Evolutionary conservation across 2,113 vertebrate species (phyloP).

Genomic region (Pteropus alecto): DNA sequence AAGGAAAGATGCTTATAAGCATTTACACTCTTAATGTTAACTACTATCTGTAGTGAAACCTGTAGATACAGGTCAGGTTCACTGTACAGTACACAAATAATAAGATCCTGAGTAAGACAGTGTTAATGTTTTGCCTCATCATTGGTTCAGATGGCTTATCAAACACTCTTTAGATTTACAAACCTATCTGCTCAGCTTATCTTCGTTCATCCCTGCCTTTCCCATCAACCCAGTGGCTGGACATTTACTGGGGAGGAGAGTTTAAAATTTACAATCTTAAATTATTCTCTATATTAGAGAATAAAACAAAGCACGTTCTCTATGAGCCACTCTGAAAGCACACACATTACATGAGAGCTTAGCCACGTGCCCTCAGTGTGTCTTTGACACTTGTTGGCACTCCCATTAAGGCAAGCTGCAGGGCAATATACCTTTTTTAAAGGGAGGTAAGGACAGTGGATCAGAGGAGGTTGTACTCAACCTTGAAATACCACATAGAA

Average conservation of each 20-base stretch:
- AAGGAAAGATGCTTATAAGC: neutral
- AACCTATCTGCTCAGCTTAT: neutral
- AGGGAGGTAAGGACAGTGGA: no score
- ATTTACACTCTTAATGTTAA: neutral
- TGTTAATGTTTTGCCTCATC: neutral
- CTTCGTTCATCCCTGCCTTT: neutral
- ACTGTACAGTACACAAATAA: no score
- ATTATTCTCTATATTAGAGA: neutral
- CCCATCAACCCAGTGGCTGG: neutral
- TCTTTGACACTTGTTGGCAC: no score
- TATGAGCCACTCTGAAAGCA: neutral
- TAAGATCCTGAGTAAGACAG: neutral
- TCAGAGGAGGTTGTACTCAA: neutral
- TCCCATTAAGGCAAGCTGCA: neutral
- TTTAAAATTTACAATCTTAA: neutral
- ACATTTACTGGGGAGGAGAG: neutral
- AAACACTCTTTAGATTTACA: neutral
- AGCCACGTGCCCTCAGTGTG: neutral
- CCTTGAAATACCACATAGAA: neutral
- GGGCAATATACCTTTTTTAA: neutral
- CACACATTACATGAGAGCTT: rapidly evolving
- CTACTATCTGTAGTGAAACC: neutral
- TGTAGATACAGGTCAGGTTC: neutral
- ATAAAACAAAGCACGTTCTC: neutral
- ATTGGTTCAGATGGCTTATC: neutral